Conservation (phyloP, 2,113 vertebrate genomes). For the Lipophrys pholis region DNA sequence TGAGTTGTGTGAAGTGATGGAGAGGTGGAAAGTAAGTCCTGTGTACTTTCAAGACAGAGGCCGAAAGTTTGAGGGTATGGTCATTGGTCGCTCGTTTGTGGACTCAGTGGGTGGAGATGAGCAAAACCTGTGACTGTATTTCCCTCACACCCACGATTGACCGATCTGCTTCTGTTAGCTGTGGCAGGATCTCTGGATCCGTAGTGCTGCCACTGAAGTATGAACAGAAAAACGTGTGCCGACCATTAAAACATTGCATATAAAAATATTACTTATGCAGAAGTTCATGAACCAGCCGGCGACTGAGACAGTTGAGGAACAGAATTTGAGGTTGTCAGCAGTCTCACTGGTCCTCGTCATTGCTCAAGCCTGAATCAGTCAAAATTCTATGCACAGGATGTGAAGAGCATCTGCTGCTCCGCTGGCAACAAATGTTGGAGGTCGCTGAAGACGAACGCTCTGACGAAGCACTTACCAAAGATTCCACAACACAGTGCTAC, state of each 20-base stretch:
- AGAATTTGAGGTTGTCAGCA: conserved; percentile 50
- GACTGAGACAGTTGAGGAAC: conserved; percentile 47
- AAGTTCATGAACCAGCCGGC: conserved; percentile 23
- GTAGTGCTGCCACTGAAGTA: not conserved
- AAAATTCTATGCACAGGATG: conserved; percentile 66
- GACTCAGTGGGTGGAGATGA: conserved; percentile 25
- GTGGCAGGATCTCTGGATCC: not conserved
- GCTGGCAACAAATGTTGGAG: conserved; percentile 50
- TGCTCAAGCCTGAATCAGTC: conserved; percentile 59
- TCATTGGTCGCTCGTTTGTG: not conserved
- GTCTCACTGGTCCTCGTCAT: conserved; percentile 35
- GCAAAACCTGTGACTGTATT: conserved; percentile 4
- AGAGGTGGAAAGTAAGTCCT: too few species aligned
- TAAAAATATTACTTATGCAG: conserved; percentile 19
- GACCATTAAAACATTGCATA: too few species aligned
- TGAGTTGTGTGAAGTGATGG: conserved; percentile 1
- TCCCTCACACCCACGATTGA: conserved; percentile 20
- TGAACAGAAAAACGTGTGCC: not conserved
- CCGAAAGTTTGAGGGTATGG: not conserved
- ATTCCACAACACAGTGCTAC: conserved; percentile 75
- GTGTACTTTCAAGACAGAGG: too few species aligned
- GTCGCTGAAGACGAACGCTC: conserved; percentile 24
- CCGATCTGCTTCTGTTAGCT: not conserved
- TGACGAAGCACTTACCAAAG: conserved; percentile 53
- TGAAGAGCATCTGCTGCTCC: conserved; percentile 55